Evolutionary conservation across 2,888 invertebrate genomes (phyloP).

Genomic region (Lepidochrysops patricia): DNA sequence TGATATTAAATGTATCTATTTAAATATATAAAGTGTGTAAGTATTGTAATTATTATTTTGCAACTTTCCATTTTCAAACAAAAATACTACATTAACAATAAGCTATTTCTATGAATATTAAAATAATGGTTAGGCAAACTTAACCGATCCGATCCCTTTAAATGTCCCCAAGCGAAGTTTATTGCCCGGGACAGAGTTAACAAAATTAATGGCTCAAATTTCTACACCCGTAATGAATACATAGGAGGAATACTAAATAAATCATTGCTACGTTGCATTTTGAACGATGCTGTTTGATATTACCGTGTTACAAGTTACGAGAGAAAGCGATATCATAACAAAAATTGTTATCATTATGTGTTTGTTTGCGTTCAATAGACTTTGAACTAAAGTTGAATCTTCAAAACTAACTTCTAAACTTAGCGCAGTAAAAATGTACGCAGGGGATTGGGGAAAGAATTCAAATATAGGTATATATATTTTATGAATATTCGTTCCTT

Average conservation of each 20-base stretch:
- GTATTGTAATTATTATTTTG: no score
- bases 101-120: background rate
- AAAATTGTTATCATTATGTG: no score
- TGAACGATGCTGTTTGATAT: conserved; percentile 36
- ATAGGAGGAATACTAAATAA: conserved; percentile 63
- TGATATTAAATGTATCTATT: no score
- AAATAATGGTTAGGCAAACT: conserved; percentile 25
- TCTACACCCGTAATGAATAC: conserved; percentile 74
- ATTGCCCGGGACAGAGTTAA: conserved; percentile 66
- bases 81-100: background rate
- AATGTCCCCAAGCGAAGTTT: conserved; percentile 53
- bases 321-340: conserved; percentile 14
- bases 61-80: background rate
- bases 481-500: no score
- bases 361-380: no score
- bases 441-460: no score
- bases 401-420: no score
- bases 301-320: conserved; percentile 24
- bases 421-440: no score
- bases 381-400: no score
- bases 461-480: no score
- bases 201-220: conserved; percentile 74
- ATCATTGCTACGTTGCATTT: conserved; percentile 71
- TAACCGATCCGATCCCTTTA: conserved; percentile 43
- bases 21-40: no score